phyloP scores from a whole-genome alignment of 2,888 invertebrate species.

The Harpalus rubripes region DNA sequence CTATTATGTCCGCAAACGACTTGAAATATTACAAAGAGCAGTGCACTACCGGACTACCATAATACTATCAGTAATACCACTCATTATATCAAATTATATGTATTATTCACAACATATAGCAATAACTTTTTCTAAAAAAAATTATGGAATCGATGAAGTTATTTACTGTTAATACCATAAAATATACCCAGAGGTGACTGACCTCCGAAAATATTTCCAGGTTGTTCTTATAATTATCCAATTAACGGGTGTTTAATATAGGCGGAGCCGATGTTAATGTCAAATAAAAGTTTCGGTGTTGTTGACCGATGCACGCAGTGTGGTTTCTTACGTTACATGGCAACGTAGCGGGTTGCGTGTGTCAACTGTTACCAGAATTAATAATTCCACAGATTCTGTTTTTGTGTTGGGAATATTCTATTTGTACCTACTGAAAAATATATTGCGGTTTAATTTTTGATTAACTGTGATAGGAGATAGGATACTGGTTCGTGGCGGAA shows the following conservation, averaged over 20 bases:
- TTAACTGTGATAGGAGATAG: no score
- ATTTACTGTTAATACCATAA: background rate
- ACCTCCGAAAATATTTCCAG: background rate
- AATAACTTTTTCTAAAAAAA: background rate
- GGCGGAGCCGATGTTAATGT: background rate
- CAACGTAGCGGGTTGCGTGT: constrained; percentile 34
- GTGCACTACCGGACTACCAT: no score
- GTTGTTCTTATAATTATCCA: background rate
- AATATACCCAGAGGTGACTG: background rate
- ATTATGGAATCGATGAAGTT: background rate
- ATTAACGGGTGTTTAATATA: background rate
- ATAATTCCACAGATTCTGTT: constrained; percentile 41
- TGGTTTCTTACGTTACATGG: constrained; percentile 20
- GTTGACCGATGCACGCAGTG: constrained; percentile 1
- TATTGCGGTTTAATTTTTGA: no score
- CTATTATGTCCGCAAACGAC: no score
- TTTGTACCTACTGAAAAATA: constrained; percentile 3
- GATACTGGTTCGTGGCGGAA: no score
- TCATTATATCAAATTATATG: no score
- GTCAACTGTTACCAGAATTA: constrained; percentile 28
- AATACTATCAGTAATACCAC: no score
- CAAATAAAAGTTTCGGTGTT: background rate
- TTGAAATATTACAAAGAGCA: no score
- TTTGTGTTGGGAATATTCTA: constrained; percentile 36
- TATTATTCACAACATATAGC: no score